Evolutionary conservation across 2,797 vertebrate species (phyloP).

Genomic region (Hafferia zeledoni): DNA sequence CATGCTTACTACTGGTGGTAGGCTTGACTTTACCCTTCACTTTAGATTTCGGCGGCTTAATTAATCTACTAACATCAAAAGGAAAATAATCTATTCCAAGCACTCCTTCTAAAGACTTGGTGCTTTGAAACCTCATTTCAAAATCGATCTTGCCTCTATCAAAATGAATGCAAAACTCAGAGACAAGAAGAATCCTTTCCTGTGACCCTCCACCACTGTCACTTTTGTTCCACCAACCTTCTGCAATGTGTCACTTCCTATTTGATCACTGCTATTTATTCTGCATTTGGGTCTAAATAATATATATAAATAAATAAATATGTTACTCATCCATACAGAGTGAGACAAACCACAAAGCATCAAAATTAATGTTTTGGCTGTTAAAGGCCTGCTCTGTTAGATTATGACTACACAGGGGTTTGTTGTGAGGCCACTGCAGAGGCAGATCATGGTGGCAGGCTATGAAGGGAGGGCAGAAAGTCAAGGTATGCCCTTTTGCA

Average conservation of each 20-base stretch:
- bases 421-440: background rate
- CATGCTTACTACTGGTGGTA: background rate
- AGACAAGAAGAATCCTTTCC: background rate
- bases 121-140: conserved; percentile 34
- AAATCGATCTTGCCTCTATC: background rate
- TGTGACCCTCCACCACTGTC: background rate
- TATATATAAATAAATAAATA: no score
- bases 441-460: background rate
- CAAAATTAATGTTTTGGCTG: background rate
- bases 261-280: background rate
- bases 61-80: conserved; percentile 36
- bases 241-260: background rate
- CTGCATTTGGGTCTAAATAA: background rate
- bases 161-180: background rate
- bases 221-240: background rate
- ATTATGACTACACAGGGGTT: background rate
- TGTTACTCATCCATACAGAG: background rate
- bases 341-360: background rate
- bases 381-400: background rate
- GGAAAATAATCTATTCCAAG: conserved; percentile 2
- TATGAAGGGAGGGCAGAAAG: background rate
- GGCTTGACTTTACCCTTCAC: background rate
- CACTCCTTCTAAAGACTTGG: background rate
- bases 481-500: background rate
- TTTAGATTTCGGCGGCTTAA: background rate